Base-by-base conservation (phyloP, 2,113 vertebrate genomes). In the Antigone vipio region DNA sequence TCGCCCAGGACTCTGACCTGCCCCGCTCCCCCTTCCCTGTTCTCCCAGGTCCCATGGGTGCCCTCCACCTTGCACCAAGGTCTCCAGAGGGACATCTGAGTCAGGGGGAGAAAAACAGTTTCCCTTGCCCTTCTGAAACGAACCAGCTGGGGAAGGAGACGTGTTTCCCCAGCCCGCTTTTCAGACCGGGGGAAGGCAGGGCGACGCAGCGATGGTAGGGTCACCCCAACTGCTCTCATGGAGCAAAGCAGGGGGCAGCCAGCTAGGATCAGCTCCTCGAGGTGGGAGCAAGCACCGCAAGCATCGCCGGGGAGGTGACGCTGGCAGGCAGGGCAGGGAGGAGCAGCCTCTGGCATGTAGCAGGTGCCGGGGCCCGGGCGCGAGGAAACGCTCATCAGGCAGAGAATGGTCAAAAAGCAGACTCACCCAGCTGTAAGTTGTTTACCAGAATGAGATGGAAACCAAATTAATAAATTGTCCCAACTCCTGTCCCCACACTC, bases 391-490 rank as follows among this genome's bases (percentile, higher is more conserved):
- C 32, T 55, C 29, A 29, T 6, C 67, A 49, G 40, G 59, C 77
- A 72, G 27, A 27, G 53, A 52, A n/a, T 12, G 42, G 69, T 59
- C n/a, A 34, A 58, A 50, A 44, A 44, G 74, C 45, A 45, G 71
- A 47, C 49, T 68, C 59, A 85, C 13, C 17, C 71, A 73, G 73
- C n/a, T 72, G 32, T 40, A 88, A 35, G 55, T 30, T 93, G 73
- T 92, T 93, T 95, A 79, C 71, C 53, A 76, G 53, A 89, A 95
- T 30, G 77, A 89, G 58, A 91, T 73, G 59, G 62, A 91, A 95
- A 82, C 49, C 62, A 87, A 89, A 93, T 92, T 91, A 87, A 92
- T 94, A 81, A 81, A 87, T 76, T 92, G 93, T 73, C 89, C 91
- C 59, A 73, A 59, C 62, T 95, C 77, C 52, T 93, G 38, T 89